Base-by-base conservation (phyloP, 2,797 vertebrate genomes). In the Benthosema pterotum region DNA sequence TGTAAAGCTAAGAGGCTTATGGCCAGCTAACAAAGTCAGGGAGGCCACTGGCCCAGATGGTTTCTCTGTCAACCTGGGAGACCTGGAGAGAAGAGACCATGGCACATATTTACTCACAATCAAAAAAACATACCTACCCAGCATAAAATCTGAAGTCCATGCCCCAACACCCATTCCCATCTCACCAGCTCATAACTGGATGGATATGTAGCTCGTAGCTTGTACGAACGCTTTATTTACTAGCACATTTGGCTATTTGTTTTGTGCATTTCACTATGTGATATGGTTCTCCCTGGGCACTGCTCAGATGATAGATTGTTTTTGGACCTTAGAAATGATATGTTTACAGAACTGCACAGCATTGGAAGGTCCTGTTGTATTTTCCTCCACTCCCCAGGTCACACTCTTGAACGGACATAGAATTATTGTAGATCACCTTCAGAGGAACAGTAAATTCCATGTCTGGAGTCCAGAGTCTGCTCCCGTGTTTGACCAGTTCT, bases 1-100 rank as follows among this genome's bases (percentile, higher is more conserved):
- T 51, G 71, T 67, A 69, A 79, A 74, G 80, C 74, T 85, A 82
- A 87, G 86, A 89, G 72, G 77, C 85, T 89, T 72, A 88, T 68
- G 48, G 67, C 67, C 69, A 56, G 78, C 81, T 75, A 67, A 69
- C 67, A 47, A 66, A 58, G 80, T 83, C 84, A 83, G 87, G 85
- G 82, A 86, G 83, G 83, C 80, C 78, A 22, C 13, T 50, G 82
- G 77, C 65, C 87, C 87, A 78, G 85, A 85, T 81, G 84, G 85
- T 75, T 86, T 64, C 73, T 84, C 78, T 63, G 75, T 79, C 70
- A 51, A 80, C 80, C 77, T 75, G 75, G 67, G 76, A 84, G 79
- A 79, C 70, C 52, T 48, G 71, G 77, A 84, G 67, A 80, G 75
- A 71, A 54, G 63, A 84, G 74, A 86, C 65, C 53, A 64, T 19